Conservation (phyloP, 2,888 invertebrate species). For the Chorisops tibialis region DNA sequence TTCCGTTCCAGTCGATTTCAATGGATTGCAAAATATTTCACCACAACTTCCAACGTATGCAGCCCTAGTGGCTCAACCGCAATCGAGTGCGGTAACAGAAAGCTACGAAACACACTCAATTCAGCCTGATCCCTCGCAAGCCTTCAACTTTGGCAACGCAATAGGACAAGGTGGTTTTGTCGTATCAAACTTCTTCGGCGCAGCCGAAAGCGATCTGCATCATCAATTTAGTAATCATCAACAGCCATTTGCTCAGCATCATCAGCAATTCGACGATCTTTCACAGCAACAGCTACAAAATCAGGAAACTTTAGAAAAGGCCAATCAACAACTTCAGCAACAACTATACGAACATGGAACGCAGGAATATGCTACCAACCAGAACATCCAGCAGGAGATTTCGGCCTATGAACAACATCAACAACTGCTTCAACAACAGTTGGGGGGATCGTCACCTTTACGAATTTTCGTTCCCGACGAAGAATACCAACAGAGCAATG, state of each 20-base stretch:
- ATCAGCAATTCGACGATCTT: slow-evolving; percentile 34
- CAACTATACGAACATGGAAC: slow-evolving; percentile 33
- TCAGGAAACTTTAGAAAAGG: slow-evolving; percentile 40
- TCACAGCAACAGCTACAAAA: slow-evolving; percentile 42
- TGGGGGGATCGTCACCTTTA: slow-evolving; percentile 47
- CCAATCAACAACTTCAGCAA: slow-evolving; percentile 40
- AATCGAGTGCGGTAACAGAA: slow-evolving; percentile 4
- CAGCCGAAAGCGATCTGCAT: background rate
- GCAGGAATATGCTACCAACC: slow-evolving; percentile 26
- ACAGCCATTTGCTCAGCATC: slow-evolving; percentile 12
- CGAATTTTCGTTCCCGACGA: slow-evolving; percentile 56
- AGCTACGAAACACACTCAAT: slow-evolving; percentile 26
- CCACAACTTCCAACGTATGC: slow-evolving; percentile 47
- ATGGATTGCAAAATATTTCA: slow-evolving; percentile 40
- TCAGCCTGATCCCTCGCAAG: slow-evolving; percentile 36
- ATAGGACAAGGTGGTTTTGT: slow-evolving; percentile 46
- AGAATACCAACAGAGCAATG: slow-evolving; percentile 38
- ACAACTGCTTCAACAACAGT: slow-evolving; percentile 44
- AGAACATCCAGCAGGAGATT: slow-evolving; percentile 34
- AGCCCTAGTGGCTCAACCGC: slow-evolving; percentile 28
- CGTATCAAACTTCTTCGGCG: slow-evolving; percentile 47
- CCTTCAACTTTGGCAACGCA: slow-evolving; percentile 41
- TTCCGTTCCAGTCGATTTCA: slow-evolving; percentile 37
- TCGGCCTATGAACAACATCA: slow-evolving; percentile 47
- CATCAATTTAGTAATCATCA: too few relatives aligned